Conservation (phyloP, 2,888 invertebrate genomes). For the Clepsis dumicolana region DNA sequence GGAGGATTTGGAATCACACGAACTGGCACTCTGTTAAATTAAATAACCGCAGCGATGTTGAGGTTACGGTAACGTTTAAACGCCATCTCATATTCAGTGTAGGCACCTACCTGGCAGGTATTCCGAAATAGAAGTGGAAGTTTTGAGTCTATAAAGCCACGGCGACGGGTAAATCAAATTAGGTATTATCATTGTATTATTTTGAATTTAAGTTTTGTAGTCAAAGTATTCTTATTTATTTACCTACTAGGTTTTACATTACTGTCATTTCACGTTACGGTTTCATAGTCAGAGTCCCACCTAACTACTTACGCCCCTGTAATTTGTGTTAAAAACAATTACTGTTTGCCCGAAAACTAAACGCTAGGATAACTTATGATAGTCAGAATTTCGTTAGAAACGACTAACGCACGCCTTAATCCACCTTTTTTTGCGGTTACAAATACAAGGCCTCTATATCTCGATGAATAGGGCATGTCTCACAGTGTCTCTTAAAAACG, state of each 20-base stretch:
- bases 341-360: not conserved
- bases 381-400: not conserved
- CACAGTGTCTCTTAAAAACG: slow-evolving; percentile 56
- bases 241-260: too few species aligned
- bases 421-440: not conserved
- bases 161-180: too few species aligned
- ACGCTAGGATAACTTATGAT: not conserved
- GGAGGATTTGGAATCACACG: slow-evolving; percentile 8
- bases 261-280: not conserved
- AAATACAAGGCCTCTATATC: slow-evolving; percentile 3
- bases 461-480: slow-evolving; percentile 40
- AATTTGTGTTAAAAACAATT: not conserved
- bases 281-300: too few species aligned
- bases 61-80: not conserved
- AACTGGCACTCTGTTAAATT: slow-evolving; percentile 16
- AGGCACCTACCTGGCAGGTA: not conserved
- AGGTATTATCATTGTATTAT: too few species aligned
- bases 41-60: slow-evolving; percentile 7
- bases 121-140: not conserved
- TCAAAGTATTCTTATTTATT: too few species aligned
- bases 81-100: not conserved
- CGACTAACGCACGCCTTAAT: not conserved
- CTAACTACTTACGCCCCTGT: not conserved
- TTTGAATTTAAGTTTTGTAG: too few species aligned
- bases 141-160: not conserved